Conservation (phyloP, 2,797 vertebrate species). For the Anniella stebbinsi region DNA sequence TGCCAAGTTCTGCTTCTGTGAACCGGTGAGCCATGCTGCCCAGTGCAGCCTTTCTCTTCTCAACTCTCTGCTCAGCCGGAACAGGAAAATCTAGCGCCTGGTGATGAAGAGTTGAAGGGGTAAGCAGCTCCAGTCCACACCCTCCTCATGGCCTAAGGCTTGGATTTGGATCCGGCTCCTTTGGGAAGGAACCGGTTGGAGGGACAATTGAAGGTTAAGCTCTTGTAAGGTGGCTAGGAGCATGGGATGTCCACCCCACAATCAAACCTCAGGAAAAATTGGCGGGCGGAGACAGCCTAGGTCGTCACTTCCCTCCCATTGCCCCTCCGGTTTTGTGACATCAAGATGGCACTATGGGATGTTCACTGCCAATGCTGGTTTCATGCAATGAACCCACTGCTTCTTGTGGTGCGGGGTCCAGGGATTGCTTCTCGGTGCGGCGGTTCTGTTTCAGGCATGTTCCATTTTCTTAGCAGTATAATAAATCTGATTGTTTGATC, state of each 20-base stretch:
- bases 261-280: neutral
- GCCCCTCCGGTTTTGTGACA: neutral
- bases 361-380: neutral
- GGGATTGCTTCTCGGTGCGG: neutral
- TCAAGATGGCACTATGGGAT: no score
- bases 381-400: neutral
- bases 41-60: neutral
- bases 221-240: neutral
- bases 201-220: neutral
- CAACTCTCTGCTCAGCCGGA: neutral
- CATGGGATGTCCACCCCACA: neutral
- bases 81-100: conserved; percentile 42
- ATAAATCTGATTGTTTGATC: no score
- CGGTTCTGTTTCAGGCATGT: neutral
- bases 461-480: neutral
- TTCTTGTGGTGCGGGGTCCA: neutral
- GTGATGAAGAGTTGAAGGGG: neutral
- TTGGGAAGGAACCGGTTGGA: neutral
- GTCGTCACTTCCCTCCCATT: accelerated
- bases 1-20: conserved; percentile 72
- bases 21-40: conserved; percentile 67
- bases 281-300: accelerated
- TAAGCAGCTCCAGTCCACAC: conserved; percentile 13
- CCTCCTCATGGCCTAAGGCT: conserved; percentile 14
- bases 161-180: neutral